Evolutionary conservation across 1,140 invertebrate genomes (phyloP).

Genomic region (Neodiprion lecontei): DNA sequence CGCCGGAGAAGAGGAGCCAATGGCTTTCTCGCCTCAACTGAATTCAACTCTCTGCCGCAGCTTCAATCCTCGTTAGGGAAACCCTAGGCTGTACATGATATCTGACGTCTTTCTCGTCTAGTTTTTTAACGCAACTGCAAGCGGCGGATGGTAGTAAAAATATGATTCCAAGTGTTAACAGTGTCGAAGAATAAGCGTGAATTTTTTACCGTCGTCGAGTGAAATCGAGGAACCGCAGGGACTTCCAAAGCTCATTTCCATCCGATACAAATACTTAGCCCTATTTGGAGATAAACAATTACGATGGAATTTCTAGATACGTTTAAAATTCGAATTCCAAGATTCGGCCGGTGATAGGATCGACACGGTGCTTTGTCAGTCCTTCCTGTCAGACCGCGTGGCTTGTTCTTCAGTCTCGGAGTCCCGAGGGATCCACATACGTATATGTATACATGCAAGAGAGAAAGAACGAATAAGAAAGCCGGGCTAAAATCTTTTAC

Average conservation of each 20-base stretch:
- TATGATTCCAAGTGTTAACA: background rate
- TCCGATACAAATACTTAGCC: no score
- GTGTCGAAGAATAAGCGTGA: no score
- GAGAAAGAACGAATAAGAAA: background rate
- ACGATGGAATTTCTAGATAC: background rate
- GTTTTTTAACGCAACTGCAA: background rate
- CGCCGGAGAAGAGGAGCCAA: slow-evolving; percentile 37
- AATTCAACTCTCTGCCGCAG: background rate
- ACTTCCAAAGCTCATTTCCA: no score
- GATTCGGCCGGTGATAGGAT: background rate
- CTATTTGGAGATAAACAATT: background rate
- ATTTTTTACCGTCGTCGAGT: no score
- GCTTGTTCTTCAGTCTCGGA: background rate
- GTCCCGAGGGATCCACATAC: background rate
- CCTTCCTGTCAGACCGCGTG: background rate
- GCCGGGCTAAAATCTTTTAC: no score
- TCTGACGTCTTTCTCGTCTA: background rate
- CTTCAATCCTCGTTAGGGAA: no score
- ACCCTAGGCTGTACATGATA: no score
- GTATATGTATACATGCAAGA: background rate
- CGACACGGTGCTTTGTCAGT: slow-evolving; percentile 6
- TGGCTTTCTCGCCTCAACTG: slow-evolving; percentile 37
- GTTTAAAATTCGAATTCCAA: slow-evolving; percentile 3
- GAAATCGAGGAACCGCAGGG: no score
- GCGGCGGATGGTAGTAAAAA: background rate